Percentiles rank a stretch among this genome's conserved stretches.
phyloP scores from a whole-genome alignment of 1,140 invertebrate genomes.

The Zaprionus gabonicus region DNA sequence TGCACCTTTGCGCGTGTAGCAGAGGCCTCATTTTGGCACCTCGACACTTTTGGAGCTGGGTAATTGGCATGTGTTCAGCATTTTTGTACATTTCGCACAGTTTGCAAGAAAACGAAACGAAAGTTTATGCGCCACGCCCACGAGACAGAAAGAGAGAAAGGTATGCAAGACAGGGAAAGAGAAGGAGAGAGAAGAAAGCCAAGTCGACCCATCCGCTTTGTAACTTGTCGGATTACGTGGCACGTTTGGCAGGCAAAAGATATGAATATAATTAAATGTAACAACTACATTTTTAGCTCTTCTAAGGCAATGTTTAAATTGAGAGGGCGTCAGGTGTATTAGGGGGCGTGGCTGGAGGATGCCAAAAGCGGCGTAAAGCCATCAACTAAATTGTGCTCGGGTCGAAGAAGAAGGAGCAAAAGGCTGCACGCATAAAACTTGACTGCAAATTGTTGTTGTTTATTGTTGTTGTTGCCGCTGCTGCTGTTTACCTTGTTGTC shows the following conservation, averaged over 20 bases:
- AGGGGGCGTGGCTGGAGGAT: not conserved
- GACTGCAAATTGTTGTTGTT: conserved; percentile 52
- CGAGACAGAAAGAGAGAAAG: conserved; percentile 3
- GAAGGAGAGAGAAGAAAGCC: not conserved
- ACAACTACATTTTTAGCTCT: conserved; percentile 81
- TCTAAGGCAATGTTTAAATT: conserved; percentile 66
- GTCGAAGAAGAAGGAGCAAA: not conserved
- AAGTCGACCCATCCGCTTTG: conserved; percentile 26
- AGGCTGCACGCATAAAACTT: conserved; percentile 54
- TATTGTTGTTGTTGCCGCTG: conserved; percentile 1
- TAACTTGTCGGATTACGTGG: conserved; percentile 70
- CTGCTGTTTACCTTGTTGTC: conserved; percentile 9
- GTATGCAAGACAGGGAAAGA: not conserved
- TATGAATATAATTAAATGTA: conserved; percentile 83
- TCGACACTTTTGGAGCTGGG: conserved; percentile 61
- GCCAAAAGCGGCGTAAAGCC: conserved; percentile 57
- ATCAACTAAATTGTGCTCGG: conserved; percentile 73
- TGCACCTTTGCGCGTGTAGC: conserved; percentile 17
- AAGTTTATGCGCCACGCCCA: conserved; percentile 42
- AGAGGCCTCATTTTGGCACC: conserved; percentile 79
- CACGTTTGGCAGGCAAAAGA: conserved; percentile 73
- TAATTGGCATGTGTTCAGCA: conserved; percentile 82
- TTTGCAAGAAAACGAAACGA: conserved; percentile 61
- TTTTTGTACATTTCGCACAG: conserved; percentile 79
- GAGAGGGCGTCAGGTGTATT: conserved; percentile 59